Evolutionary conservation across 2,888 invertebrate species (phyloP), one percentile per base, ranked within the genome.

Genomic region (Dasypogon diadema): DNA sequence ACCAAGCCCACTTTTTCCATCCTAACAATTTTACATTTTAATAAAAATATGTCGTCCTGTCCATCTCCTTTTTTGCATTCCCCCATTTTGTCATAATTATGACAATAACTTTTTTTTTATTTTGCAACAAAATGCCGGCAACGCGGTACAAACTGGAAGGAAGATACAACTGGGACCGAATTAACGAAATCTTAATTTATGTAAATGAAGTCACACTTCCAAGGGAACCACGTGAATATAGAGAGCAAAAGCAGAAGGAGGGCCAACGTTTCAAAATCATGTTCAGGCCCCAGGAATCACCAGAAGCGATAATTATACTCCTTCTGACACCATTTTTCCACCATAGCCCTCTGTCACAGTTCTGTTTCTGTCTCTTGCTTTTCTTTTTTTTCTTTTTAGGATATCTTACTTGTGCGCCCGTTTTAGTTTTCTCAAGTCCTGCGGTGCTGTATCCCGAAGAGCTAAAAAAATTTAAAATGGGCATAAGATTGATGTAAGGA

Each of bases 141-240:
- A 26, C 12, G 56, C 26, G 14, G 14, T n/a, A 14, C 24, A 14
- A 26, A 24, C 3, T 56, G 56, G 56, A 54, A 54, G 54, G 51
- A 51, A 54, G 51, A 12, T 14, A 30, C 21, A 16, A 46, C 54
- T 70, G 12, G 46, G 10, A 2, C 51, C 51, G 56, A 60, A 74
- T 74, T 74, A 74, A 46, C 42, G 48, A 74, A 74, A 74, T 74
- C 72, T 76, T 76, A 76, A 76, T 76, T 76, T 65, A 76, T 76
- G 76, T 51, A 76, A 76, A 76, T 74, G 73, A 74, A 74, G 65
- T 76, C 76, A 65, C 76, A 76, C 74, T 76, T 76, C 48, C 54
- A 34, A 65, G 26, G 63, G 65, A 74, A 46, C 56, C 72, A 65
- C 48, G 30, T 56, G 65, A 65, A 74, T 55, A 55, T 37, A 14